Conservation (phyloP, 2,888 invertebrate species). For the Vesta saturnalis region DNA sequence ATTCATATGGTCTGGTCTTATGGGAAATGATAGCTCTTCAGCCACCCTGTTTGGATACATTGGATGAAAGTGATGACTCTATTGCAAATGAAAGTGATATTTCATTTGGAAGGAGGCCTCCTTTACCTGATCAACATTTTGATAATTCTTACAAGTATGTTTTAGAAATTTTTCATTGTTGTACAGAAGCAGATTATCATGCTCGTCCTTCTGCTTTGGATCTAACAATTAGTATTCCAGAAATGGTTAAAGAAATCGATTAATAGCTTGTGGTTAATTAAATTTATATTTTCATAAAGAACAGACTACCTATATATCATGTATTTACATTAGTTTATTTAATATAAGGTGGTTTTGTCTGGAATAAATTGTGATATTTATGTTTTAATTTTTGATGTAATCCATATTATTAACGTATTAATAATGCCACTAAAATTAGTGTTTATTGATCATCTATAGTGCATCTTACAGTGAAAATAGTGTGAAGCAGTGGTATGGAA, state of each 20-base stretch:
- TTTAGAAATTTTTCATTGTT: constrained; percentile 75
- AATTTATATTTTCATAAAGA: too few relatives aligned
- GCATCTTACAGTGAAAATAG: too few relatives aligned
- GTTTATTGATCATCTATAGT: too few relatives aligned
- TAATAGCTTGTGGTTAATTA: too few relatives aligned
- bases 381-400: too few relatives aligned
- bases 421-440: too few relatives aligned
- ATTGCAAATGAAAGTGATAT: constrained; percentile 49
- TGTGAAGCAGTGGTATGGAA: too few relatives aligned
- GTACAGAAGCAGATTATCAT: constrained; percentile 71
- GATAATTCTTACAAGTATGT: constrained; percentile 70
- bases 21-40: constrained; percentile 84
- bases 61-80: constrained; percentile 54
- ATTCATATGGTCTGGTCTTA: constrained; percentile 79
- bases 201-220: constrained; percentile 71
- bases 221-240: constrained; percentile 62
- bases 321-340: too few relatives aligned
- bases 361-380: too few relatives aligned
- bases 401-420: too few relatives aligned
- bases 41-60: constrained; percentile 70
- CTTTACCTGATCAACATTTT: constrained; percentile 71
- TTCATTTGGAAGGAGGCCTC: constrained; percentile 73
- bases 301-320: too few relatives aligned
- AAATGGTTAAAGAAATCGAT: constrained; percentile 52
- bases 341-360: too few relatives aligned